Percentiles rank a stretch among this genome's conserved stretches.
phyloP scores from a whole-genome alignment of 2,797 vertebrate genomes.

The Syndactyla subalaris region DNA sequence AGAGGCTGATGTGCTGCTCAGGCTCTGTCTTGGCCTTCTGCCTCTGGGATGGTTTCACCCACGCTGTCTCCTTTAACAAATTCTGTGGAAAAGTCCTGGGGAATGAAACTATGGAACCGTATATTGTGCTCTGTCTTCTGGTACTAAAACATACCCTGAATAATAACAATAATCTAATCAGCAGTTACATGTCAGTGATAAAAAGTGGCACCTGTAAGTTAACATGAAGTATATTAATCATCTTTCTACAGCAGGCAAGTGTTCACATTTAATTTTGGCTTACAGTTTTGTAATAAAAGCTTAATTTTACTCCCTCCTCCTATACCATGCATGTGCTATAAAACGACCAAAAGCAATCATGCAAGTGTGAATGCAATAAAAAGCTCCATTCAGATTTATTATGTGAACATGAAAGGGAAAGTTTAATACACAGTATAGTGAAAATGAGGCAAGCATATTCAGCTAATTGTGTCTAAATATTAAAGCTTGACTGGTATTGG shows the following conservation, averaged over 20 bases:
- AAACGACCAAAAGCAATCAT: neutral
- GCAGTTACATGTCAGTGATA: neutral
- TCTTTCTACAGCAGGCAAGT: neutral
- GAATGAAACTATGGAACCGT: neutral
- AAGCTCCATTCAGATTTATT: slow-evolving; percentile 15
- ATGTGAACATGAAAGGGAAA: neutral
- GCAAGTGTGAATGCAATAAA: neutral
- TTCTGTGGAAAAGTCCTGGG: neutral
- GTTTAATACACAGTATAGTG: neutral
- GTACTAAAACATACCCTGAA: neutral
- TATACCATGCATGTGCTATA: neutral
- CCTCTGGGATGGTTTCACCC: neutral
- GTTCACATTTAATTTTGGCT: slow-evolving; percentile 2
- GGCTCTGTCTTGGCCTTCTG: neutral
- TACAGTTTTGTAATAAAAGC: neutral
- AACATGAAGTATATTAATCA: neutral
- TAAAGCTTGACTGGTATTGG: neutral
- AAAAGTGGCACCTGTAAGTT: neutral
- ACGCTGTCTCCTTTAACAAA: neutral
- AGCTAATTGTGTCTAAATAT: neutral
- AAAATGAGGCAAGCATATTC: slow-evolving; percentile 10
- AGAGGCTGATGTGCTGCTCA: neutral
- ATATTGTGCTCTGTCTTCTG: neutral
- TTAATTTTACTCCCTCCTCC: neutral
- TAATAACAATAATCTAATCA: neutral